These are phyloP conservation scores for Thamnophis elegans DNA, from an alignment of 2,797 vertebrate species.

Conservation along the genomic window DNA sequence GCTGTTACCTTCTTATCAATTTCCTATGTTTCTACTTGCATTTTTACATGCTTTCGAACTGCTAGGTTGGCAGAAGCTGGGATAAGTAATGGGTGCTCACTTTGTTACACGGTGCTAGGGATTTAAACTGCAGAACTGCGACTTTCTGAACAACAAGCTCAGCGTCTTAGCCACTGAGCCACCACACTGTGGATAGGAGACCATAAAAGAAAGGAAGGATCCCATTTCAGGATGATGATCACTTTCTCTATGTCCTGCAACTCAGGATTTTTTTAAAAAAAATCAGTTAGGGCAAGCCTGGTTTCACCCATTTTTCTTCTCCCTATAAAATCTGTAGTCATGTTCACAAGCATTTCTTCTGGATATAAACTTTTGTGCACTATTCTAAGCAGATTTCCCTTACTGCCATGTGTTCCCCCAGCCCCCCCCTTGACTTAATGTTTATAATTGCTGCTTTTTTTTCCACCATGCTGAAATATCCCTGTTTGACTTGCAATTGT, in stretches of 20 bases:
- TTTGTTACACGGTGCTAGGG: too few species aligned
- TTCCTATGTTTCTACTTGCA: too few species aligned
- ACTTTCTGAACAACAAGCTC: too few species aligned
- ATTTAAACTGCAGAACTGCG: too few species aligned
- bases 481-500: background rate
- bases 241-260: background rate
- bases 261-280: background rate
- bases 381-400: background rate
- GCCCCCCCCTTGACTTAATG: background rate
- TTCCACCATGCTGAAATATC: background rate
- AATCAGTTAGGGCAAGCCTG: background rate
- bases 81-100: too few species aligned
- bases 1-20: too few species aligned
- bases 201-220: background rate
- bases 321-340: background rate
- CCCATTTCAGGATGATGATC: background rate
- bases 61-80: too few species aligned
- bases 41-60: too few species aligned
- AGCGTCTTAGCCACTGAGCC: too few species aligned
- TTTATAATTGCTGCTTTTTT: background rate
- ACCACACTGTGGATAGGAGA: background rate
- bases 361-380: background rate
- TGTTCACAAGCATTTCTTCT: background rate
- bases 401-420: background rate
- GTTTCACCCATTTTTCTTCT: background rate